A percentile compares a stretch with the other conserved stretches of the same genome.
These are phyloP conservation scores for Danio kyathit DNA, from an alignment of 2,797 vertebrate genomes.

Conservation along the genomic window DNA sequence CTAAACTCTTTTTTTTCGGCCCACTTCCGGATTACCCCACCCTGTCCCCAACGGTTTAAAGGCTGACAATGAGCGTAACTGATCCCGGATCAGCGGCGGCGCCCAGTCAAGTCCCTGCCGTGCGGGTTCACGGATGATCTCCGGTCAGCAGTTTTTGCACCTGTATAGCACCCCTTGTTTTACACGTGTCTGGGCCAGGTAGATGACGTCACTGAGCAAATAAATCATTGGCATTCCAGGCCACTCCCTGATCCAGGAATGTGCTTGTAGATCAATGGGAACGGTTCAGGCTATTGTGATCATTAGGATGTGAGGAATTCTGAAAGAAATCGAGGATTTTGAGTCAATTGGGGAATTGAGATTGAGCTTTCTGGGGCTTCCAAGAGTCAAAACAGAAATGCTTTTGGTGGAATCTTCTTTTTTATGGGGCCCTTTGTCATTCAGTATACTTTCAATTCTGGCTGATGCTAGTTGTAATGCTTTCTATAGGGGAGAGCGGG, in stretches of 20 bases:
- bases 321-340: background rate
- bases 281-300: background rate
- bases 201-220: slow-evolving; percentile 44
- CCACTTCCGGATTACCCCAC: slow-evolving; percentile 65
- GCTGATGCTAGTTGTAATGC: too few relatives aligned
- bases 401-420: background rate
- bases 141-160: slow-evolving; percentile 38
- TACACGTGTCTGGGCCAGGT: slow-evolving; percentile 64
- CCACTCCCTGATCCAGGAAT: slow-evolving; percentile 56
- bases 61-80: slow-evolving; percentile 39
- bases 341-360: background rate
- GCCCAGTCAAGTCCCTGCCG: background rate
- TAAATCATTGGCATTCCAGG: slow-evolving; percentile 56
- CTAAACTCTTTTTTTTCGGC: slow-evolving; percentile 47
- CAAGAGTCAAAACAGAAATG: background rate
- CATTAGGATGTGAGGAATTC: background rate
- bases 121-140: slow-evolving; percentile 21
- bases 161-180: slow-evolving; percentile 35
- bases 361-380: background rate
- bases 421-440: too few relatives aligned
- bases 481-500: background rate
- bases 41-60: slow-evolving; percentile 52
- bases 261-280: background rate
- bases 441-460: background rate
- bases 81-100: slow-evolving; percentile 52